Percentiles rank a stretch among this genome's conserved stretches.
Evolutionary conservation across 2,797 vertebrate genomes (phyloP).

Genomic region (Alectoris magna): DNA sequence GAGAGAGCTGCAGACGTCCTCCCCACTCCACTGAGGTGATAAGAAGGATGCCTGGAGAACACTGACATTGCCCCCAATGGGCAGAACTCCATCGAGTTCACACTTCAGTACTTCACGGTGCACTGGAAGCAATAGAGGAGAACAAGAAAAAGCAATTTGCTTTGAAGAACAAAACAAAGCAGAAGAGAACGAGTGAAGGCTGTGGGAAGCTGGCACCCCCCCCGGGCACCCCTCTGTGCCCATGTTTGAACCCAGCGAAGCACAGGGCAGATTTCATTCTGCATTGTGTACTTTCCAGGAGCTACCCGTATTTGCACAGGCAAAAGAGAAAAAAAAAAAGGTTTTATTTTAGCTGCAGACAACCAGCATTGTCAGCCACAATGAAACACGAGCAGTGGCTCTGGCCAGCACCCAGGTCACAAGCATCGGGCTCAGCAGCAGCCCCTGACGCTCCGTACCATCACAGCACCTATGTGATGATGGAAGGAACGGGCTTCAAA

Average conservation of each 20-base stretch:
- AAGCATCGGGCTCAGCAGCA: too few species aligned
- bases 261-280: neutral
- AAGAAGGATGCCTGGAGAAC: neutral
- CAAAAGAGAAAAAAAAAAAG: neutral
- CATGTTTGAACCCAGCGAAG: too few species aligned
- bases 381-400: neutral
- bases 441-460: rapidly evolving
- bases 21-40: rapidly evolving
- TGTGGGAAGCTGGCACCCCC: neutral
- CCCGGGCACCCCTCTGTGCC: neutral
- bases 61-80: neutral
- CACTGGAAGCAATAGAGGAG: neutral
- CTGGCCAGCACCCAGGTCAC: neutral
- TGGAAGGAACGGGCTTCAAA: neutral
- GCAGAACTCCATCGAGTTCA: neutral
- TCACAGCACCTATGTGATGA: rapidly evolving
- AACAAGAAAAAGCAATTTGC: neutral
- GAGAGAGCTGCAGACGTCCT: neutral
- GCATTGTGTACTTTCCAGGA: neutral
- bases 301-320: rapidly evolving
- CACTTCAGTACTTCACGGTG: neutral
- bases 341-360: too few species aligned
- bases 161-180: neutral
- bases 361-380: neutral
- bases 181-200: rapidly evolving